phyloP scores from a whole-genome alignment of 2,113 vertebrate genomes.

The Chlorocebus sabaeus region DNA sequence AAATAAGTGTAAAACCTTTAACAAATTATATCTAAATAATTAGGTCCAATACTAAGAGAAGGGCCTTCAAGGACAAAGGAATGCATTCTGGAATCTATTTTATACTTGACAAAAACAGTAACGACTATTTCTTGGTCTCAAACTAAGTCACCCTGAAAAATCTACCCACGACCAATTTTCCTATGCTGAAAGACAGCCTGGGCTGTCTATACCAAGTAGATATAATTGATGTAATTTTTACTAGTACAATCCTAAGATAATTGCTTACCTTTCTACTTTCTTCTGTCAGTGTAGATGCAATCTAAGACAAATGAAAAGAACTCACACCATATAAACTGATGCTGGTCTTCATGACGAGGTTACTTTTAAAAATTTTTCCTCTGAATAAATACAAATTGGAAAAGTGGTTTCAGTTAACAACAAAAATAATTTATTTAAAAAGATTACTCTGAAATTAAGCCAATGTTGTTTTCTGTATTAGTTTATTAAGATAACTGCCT shows the following conservation, averaged over 20 bases:
- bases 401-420: neutral
- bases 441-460: neutral
- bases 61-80: neutral
- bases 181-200: neutral
- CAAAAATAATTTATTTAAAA: neutral
- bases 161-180: neutral
- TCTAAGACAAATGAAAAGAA: slow-evolving; percentile 2
- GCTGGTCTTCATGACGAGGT: neutral
- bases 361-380: neutral
- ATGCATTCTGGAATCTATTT: neutral
- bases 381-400: neutral
- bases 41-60: neutral
- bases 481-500: neutral
- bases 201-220: neutral
- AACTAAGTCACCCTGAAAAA: slow-evolving; percentile 11
- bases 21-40: neutral
- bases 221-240: neutral
- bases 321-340: neutral
- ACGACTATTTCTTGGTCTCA: neutral
- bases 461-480: neutral
- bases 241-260: neutral
- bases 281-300: neutral
- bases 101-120: neutral
- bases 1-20: neutral
- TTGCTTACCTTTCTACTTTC: neutral